A percentile compares a stretch with the other conserved stretches of the same genome.
Evolutionary conservation across 92 coral and sea anemone species (phyloP).

Genomic region (Palythoa caribaeorum): DNA sequence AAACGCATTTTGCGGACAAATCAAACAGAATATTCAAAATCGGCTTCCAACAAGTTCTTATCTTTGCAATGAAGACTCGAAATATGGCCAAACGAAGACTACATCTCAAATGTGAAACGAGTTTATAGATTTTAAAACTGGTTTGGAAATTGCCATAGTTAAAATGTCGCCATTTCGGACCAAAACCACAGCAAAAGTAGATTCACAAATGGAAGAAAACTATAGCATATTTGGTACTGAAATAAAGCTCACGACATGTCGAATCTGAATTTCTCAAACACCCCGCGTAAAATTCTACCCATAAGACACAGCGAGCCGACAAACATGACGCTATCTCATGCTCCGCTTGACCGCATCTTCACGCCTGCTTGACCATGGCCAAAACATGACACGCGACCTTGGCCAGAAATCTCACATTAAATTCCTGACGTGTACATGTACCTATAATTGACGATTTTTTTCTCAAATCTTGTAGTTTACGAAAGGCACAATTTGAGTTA

Average conservation of each 20-base stretch:
- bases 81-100: neutral
- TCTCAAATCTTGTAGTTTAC: too few species aligned
- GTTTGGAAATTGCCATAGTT: slow-evolving; percentile 2
- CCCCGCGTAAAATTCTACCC: slow-evolving; percentile 12
- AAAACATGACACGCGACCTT: slow-evolving; percentile 19
- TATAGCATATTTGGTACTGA: slow-evolving; percentile 19
- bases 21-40: neutral
- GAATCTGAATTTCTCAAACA: slow-evolving; percentile 17
- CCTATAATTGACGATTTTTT: too few species aligned
- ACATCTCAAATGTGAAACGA: slow-evolving; percentile 11
- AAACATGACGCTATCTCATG: slow-evolving; percentile 4
- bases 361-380: slow-evolving; percentile 17
- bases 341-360: slow-evolving; percentile 18
- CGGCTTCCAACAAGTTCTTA: slow-evolving; percentile 25
- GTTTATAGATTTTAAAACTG: slow-evolving; percentile 11
- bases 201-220: slow-evolving; percentile 20
- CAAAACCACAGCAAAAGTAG: slow-evolving; percentile 17
- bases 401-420: slow-evolving; percentile 16
- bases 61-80: neutral
- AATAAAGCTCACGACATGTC: slow-evolving; percentile 18
- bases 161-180: slow-evolving; percentile 15
- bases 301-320: slow-evolving; percentile 9
- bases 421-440: neutral
- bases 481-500: too few species aligned
- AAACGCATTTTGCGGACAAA: slow-evolving; percentile 15